A percentile compares a stretch with the other conserved stretches of the same genome.
Evolutionary conservation across 2,113 vertebrate species (phyloP).

Genomic region (Gymnogyps californianus): DNA sequence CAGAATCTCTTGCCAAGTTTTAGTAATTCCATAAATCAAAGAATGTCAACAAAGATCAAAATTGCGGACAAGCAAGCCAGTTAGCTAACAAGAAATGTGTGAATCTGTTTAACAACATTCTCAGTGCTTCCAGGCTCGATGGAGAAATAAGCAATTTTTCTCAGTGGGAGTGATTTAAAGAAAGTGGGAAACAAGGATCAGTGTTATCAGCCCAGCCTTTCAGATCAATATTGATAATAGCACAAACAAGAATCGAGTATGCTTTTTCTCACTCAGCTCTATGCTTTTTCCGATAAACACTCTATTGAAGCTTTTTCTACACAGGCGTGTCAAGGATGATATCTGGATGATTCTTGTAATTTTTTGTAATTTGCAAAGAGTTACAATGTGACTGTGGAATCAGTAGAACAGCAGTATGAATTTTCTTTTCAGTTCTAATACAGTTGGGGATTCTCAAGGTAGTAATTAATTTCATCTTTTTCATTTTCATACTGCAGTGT

Average conservation of each 20-base stretch:
- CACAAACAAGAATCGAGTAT: background rate
- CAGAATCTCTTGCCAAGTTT: background rate
- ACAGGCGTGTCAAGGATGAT: background rate
- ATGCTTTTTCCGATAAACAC: background rate
- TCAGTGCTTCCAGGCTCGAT: background rate
- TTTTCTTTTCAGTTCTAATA: conserved; percentile 24
- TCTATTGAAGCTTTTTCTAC: background rate
- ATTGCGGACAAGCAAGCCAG: background rate
- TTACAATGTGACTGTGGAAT: background rate
- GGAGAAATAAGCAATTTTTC: background rate
- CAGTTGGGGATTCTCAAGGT: background rate
- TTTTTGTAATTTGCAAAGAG: background rate
- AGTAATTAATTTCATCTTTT: conserved; percentile 18
- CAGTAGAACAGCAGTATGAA: background rate
- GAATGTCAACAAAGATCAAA: background rate
- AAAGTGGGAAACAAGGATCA: background rate
- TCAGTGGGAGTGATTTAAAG: background rate
- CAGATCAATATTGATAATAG: background rate
- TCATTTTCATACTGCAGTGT: background rate
- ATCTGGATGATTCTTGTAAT: background rate
- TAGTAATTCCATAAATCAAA: background rate
- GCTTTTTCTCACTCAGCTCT: background rate
- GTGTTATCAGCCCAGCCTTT: background rate
- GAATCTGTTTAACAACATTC: background rate
- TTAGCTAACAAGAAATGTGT: background rate